phyloP scores from a whole-genome alignment of 2,888 invertebrate species.

The Lasius platythorax region DNA sequence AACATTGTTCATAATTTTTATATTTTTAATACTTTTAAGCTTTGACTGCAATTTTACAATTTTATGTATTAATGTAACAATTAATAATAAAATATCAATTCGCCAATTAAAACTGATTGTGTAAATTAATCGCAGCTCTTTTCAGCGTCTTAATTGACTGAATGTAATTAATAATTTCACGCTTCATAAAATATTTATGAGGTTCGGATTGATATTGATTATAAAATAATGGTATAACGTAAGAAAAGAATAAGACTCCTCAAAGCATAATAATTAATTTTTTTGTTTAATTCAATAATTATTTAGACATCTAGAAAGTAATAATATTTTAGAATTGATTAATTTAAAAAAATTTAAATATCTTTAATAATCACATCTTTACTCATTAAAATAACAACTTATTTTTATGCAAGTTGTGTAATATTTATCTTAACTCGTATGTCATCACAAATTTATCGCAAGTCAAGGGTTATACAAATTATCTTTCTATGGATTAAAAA shows the following conservation, averaged over 20 bases:
- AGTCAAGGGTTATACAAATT: neutral
- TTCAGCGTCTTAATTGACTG: neutral
- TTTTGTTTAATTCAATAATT: neutral
- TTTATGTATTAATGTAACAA: neutral
- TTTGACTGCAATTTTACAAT: neutral
- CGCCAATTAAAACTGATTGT: neutral
- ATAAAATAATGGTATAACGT: neutral
- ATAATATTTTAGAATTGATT: neutral
- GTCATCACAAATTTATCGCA: neutral
- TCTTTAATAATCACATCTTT: neutral
- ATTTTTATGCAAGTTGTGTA: neutral
- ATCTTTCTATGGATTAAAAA: constrained; percentile 6
- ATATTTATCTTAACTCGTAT: neutral
- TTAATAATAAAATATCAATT: neutral
- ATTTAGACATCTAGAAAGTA: neutral
- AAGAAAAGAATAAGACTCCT: neutral
- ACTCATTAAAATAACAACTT: neutral
- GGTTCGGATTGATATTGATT: neutral
- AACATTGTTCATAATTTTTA: neutral
- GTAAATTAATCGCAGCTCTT: constrained; percentile 15
- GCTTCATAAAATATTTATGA: constrained; percentile 2
- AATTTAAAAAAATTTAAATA: neutral
- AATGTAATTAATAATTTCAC: constrained; percentile 19
- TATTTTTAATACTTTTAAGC: neutral
- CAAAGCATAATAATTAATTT: neutral